Evolutionary conservation across 2,797 vertebrate genomes (phyloP).

Genomic region (Protosalanx chinensis): DNA sequence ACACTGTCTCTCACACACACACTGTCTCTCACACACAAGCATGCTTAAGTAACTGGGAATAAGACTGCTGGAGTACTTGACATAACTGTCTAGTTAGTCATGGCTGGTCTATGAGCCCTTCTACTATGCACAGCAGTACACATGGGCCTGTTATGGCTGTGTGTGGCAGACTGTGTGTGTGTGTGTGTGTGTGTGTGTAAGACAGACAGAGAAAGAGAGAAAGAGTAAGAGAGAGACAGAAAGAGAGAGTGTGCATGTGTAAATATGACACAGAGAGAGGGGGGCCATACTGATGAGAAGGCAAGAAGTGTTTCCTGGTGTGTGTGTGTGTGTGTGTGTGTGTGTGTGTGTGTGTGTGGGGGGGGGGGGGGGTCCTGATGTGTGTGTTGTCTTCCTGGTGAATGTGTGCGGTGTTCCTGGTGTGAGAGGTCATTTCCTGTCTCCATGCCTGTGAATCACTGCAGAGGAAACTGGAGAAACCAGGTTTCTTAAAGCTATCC

Average conservation of each 20-base stretch:
- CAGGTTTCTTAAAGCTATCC: conserved; percentile 51
- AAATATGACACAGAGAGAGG: neutral
- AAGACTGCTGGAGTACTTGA: too few relatives aligned
- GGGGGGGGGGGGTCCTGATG: conserved; percentile 18
- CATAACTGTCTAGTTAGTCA: too few relatives aligned
- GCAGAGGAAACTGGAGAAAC: conserved; percentile 48
- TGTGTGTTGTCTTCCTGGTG: conserved; percentile 18
- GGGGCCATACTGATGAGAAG: neutral
- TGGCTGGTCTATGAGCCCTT: too few relatives aligned
- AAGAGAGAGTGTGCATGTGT: neutral
- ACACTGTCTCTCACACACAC: conserved; percentile 18
- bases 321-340: neutral
- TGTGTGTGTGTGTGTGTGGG: neutral
- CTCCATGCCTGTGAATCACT: conserved; percentile 53
- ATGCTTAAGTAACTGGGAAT: conserved; percentile 7
- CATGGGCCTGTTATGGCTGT: neutral
- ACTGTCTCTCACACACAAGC: conserved; percentile 19
- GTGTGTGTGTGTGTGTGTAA: neutral
- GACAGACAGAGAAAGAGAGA: neutral
- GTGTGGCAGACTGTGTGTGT: conserved; percentile 16
- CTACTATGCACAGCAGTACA: too few relatives aligned
- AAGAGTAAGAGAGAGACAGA: conserved; percentile 3
- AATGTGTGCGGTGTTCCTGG: conserved; percentile 54
- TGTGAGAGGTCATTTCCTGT: conserved; percentile 64
- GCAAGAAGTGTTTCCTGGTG: neutral